A percentile compares a stretch with the other conserved stretches of the same genome.
Evolutionary conservation across 2,888 invertebrate genomes (phyloP).

Genomic region (Campopleginae sp.): DNA sequence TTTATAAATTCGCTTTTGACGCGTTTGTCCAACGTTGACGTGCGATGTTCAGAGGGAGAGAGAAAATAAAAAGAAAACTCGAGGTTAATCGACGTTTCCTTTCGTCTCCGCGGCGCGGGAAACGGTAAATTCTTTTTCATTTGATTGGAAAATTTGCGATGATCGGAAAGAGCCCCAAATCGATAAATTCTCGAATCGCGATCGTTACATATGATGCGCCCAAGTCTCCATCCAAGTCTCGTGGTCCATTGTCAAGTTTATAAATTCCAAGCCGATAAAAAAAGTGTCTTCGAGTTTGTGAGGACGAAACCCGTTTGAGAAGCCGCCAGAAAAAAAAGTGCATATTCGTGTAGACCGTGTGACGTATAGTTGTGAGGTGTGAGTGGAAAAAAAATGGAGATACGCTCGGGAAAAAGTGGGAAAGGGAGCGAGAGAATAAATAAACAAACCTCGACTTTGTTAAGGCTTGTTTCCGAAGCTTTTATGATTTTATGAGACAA

Average conservation of each 20-base stretch:
- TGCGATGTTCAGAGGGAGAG: background rate
- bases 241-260: conserved; percentile 21
- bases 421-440: background rate
- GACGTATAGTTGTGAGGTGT: too few relatives aligned
- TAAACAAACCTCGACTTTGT: conserved; percentile 17
- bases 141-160: background rate
- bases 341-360: background rate
- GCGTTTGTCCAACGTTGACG: conserved; percentile 43
- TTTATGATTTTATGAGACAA: conserved; percentile 22
- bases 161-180: background rate
- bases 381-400: background rate
- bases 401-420: background rate
- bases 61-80: background rate
- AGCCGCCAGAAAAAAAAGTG: background rate
- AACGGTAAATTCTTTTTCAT: background rate
- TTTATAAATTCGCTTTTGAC: conserved; percentile 38
- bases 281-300: conserved; percentile 7
- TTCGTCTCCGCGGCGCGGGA: background rate
- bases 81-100: background rate
- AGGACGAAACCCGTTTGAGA: conserved; percentile 10
- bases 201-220: too few relatives aligned
- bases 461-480: conserved; percentile 13
- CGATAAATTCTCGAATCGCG: background rate
- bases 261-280: conserved; percentile 5
- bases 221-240: background rate